Percentiles rank a stretch among this genome's conserved stretches.
These are phyloP conservation scores for Acyrthosiphon pisum DNA, from an alignment of 1,140 invertebrate genomes.

Conservation along the genomic window DNA sequence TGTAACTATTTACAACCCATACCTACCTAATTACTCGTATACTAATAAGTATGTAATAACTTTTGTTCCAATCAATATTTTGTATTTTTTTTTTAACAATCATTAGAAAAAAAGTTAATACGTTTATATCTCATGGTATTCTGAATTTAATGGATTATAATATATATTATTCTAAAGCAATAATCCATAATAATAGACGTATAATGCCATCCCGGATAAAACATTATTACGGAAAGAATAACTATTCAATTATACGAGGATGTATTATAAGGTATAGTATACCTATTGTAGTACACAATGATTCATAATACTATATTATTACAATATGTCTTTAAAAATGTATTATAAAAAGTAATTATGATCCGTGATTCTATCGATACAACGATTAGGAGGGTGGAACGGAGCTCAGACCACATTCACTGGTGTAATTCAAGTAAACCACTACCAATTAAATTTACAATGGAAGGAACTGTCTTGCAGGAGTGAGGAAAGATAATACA, in stretches of 20 bases:
- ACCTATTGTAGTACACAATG: neutral
- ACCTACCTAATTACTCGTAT: too few relatives aligned
- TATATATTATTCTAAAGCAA: neutral
- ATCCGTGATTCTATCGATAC: neutral
- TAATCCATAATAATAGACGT: neutral
- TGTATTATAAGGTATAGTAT: neutral
- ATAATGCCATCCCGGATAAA: neutral
- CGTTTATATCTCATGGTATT: neutral
- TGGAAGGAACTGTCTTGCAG: too few relatives aligned
- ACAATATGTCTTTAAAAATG: neutral
- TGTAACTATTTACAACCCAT: too few relatives aligned
- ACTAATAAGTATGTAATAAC: too few relatives aligned
- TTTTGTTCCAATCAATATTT: too few relatives aligned
- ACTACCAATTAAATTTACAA: neutral
- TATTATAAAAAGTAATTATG: neutral
- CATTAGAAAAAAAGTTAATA: neutral
- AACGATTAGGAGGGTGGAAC: neutral
- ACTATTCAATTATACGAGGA: neutral
- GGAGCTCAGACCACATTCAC: neutral
- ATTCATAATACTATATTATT: neutral
- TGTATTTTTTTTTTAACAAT: too few relatives aligned
- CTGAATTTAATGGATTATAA: neutral
- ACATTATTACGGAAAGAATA: neutral
- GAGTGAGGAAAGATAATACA: neutral
- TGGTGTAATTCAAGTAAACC: neutral